A percentile compares a stretch with the other conserved stretches of the same genome.
Evolutionary conservation across 1,140 invertebrate species (phyloP).

Genomic region (Bathynomus jamesi): DNA sequence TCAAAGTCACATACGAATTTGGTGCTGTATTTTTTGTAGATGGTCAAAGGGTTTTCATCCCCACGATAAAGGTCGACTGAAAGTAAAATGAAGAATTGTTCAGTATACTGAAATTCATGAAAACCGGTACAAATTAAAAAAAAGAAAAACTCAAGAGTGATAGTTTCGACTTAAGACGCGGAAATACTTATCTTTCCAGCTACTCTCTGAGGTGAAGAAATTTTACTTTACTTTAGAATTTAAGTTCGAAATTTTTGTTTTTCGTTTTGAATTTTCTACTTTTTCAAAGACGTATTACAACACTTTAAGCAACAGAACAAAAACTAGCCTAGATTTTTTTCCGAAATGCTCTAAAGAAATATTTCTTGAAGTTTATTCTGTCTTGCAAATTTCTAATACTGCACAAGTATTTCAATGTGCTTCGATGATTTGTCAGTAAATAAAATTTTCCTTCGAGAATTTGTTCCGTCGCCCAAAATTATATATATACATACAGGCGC

Average conservation of each 20-base stretch:
- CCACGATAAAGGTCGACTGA: conserved; percentile 25
- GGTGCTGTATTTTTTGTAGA: conserved; percentile 29
- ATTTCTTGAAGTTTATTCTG: too few species aligned
- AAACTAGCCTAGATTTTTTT: too few species aligned
- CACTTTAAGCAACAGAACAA: too few species aligned
- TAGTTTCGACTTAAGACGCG: background rate
- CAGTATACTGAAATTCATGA: background rate
- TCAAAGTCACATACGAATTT: conserved; percentile 26
- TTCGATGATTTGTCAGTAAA: too few species aligned
- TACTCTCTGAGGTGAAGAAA: background rate
- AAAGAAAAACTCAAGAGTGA: background rate
- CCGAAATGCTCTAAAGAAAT: too few species aligned
- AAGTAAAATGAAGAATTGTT: background rate
- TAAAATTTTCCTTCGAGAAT: too few species aligned
- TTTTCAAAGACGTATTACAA: too few species aligned
- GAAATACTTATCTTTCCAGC: background rate
- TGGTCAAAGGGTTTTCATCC: conserved; percentile 12
- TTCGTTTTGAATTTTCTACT: too few species aligned
- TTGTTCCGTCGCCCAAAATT: too few species aligned
- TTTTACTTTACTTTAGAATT: background rate
- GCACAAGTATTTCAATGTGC: too few species aligned
- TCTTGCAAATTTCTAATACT: too few species aligned
- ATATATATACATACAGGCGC: too few species aligned
- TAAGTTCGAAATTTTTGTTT: background rate
- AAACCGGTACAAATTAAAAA: background rate